Base-by-base conservation (phyloP, 2,113 vertebrate species). In the Galemys pyrenaicus region DNA sequence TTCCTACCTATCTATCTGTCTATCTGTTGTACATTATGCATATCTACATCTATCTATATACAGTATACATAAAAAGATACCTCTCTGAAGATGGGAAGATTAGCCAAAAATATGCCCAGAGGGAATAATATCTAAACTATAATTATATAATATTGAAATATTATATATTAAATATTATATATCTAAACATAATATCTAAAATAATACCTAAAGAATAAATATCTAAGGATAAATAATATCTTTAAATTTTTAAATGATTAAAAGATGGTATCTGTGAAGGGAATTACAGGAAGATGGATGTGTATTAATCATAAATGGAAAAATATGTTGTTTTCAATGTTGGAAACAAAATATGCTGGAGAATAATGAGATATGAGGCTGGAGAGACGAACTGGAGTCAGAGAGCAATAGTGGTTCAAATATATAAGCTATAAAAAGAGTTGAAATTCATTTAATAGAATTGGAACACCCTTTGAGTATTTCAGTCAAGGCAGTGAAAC, bases 231-330 rank as follows among this genome's bases (percentile, higher is more conserved):
- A n/a, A n/a, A n/a, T n/a, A n/a, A n/a, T n/a, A n/a, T n/a, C n/a
- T n/a, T n/a, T n/a, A n/a, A n/a, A n/a, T n/a, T n/a, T n/a, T n/a
- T n/a, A n/a, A n/a, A n/a, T n/a, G n/a, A n/a, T n/a, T n/a, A n/a
- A n/a, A n/a, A 74, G 26, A n/a, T 49, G 5, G 3, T 58, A 4
- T 75, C 8, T 89, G 2, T 91, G 44, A 58, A 93, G 30, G 6
- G 2, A 58, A 60, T 81, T 86, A 4, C n/a, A 89, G 30, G 22
- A 85, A 82, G 19, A 91, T 58, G 6, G 44, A 26, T 79, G 39
- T 37, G n/a, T 26, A 86, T 49, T n/a, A n/a, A n/a, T 16, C 35
- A 89, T 95, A 86, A 92, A 28, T 71, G 19, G 64, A 94, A 12
- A n/a, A n/a, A n/a, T n/a, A n/a, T n/a, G n/a, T n/a, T n/a, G n/a